Conservation (phyloP, 2,113 vertebrate genomes). For the Odocoileus virginianus region DNA sequence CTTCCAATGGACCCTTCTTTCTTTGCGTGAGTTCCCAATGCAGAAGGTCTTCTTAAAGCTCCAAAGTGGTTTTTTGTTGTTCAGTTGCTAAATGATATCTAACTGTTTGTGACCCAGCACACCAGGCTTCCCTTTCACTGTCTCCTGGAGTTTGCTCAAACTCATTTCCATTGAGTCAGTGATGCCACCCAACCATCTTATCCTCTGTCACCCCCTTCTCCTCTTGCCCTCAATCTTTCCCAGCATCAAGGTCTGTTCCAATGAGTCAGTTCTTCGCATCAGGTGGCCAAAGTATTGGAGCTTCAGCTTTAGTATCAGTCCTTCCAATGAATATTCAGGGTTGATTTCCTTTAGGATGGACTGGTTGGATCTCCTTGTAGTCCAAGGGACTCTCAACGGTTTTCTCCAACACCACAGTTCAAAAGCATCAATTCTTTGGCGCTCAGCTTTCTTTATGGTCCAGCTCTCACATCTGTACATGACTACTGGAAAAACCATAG, state of each 20-base stretch:
- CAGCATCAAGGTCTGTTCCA: not conserved
- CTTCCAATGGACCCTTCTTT: not conserved
- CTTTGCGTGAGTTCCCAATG: not conserved
- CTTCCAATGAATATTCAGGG: not conserved
- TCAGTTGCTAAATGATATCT: not conserved
- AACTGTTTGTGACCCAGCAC: not conserved
- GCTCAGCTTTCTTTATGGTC: not conserved
- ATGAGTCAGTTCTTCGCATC: not conserved
- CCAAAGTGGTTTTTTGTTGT: not conserved
- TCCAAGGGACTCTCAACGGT: not conserved
- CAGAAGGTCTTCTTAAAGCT: not conserved
- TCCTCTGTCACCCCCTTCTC: not conserved
- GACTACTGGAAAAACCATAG: not conserved
- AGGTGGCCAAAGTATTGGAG: not conserved
- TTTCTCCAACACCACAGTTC: not conserved
- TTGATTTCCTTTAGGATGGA: not conserved
- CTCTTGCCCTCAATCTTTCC: not conserved
- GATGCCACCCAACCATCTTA: not conserved
- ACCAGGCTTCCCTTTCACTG: not conserved
- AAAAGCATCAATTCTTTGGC: not conserved
- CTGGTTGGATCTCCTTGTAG: not conserved
- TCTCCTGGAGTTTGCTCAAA: not conserved
- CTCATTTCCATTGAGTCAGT: not conserved
- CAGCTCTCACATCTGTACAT: not conserved
- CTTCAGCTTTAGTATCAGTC: not conserved